phyloP scores from a whole-genome alignment of 2,888 invertebrate species.

The Spatulosminthurus flaviceps region DNA sequence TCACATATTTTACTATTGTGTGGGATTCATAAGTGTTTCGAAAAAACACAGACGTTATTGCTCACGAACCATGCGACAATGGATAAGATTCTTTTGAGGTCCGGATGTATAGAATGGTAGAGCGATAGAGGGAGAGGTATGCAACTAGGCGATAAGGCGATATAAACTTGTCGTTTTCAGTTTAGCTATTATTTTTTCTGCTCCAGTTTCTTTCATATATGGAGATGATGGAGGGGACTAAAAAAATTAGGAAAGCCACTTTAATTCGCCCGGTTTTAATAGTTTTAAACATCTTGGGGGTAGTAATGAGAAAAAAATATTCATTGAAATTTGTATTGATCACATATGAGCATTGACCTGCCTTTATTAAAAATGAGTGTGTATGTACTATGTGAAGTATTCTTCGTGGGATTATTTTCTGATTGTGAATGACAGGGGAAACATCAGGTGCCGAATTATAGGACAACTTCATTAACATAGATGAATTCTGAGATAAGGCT shows the following conservation, averaged over 20 bases:
- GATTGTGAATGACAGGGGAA: slow-evolving; percentile 35
- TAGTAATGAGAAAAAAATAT: neutral
- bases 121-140: no score
- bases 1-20: neutral
- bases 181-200: neutral
- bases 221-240: neutral
- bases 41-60: neutral
- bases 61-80: neutral
- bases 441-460: slow-evolving; percentile 45
- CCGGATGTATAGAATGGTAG: no score
- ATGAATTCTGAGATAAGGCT: slow-evolving; percentile 34
- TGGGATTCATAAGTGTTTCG: neutral
- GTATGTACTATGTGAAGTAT: neutral
- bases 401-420: slow-evolving; percentile 15
- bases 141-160: no score
- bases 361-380: slow-evolving; percentile 1
- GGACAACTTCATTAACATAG: slow-evolving; percentile 51
- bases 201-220: slow-evolving; percentile 1
- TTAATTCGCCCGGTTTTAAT: neutral
- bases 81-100: no score
- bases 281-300: neutral
- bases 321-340: neutral
- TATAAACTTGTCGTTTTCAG: no score
- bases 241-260: no score
- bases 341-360: slow-evolving; percentile 19